A percentile compares a stretch with the other conserved stretches of the same genome.
Evolutionary conservation across 2,888 invertebrate genomes (phyloP).

Genomic region (Agriopis leucophaearia): DNA sequence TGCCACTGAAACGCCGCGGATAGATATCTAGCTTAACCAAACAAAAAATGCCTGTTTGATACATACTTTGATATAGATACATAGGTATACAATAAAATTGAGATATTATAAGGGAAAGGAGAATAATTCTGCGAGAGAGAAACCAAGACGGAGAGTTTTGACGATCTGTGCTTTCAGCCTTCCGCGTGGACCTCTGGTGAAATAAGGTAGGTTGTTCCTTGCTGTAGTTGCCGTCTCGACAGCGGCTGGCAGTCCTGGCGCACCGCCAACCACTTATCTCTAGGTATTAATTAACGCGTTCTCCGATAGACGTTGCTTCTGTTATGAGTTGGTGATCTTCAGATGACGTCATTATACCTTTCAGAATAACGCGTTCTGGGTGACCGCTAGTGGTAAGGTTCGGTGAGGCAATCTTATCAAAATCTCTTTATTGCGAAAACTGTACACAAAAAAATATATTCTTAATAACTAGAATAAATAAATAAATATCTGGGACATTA

Average conservation of each 20-base stretch:
- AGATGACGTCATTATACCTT: conserved; percentile 2
- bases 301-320: conserved; percentile 34
- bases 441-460: not conserved
- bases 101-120: too few species aligned
- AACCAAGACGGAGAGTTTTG: too few species aligned
- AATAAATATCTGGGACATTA: too few species aligned
- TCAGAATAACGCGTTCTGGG: not conserved
- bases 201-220: not conserved
- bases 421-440: not conserved
- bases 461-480: too few species aligned
- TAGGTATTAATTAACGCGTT: conserved; percentile 48
- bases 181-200: too few species aligned
- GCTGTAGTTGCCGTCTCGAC: not conserved
- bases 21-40: too few species aligned
- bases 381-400: not conserved
- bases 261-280: conserved; percentile 53
- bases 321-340: conserved; percentile 5
- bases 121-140: too few species aligned
- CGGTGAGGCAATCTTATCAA: not conserved
- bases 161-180: not conserved
- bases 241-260: conserved; percentile 33
- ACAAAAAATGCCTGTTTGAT: too few species aligned
- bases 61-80: too few species aligned
- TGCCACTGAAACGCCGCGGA: too few species aligned
- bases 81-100: too few species aligned